phyloP scores from a whole-genome alignment of 2,113 vertebrate species.

The Ploceus nigricollis region DNA sequence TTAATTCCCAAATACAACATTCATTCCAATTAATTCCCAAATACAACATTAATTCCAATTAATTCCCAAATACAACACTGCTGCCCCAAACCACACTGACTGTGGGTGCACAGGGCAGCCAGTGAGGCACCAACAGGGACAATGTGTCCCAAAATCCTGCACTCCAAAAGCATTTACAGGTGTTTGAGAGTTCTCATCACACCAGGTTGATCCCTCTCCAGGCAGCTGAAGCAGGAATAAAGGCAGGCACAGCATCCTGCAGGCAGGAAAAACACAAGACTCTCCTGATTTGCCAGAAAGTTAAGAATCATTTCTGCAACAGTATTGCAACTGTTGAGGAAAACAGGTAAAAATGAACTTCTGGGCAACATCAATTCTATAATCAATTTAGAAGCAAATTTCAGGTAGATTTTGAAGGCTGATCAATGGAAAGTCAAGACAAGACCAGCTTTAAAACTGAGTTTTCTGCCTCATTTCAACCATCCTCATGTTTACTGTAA shows the following conservation, averaged over 20 bases:
- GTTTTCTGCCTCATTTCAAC: background rate
- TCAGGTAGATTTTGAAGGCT: background rate
- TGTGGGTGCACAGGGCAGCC: background rate
- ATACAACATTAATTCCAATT: background rate
- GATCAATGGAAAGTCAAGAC: background rate
- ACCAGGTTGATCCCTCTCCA: background rate
- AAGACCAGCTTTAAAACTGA: background rate
- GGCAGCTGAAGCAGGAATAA: no score
- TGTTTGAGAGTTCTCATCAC: background rate
- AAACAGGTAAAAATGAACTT: background rate
- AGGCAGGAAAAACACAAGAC: background rate
- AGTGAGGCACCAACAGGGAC: fast-evolving
- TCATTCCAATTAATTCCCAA: background rate
- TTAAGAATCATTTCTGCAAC: background rate
- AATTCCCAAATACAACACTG: background rate
- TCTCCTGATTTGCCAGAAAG: background rate
- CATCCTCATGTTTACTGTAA: background rate
- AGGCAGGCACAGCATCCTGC: background rate
- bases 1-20: background rate
- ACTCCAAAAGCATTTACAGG: background rate
- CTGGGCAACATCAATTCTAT: background rate
- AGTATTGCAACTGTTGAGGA: background rate
- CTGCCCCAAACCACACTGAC: background rate
- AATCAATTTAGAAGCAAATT: background rate
- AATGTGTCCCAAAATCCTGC: background rate